These are phyloP conservation scores for Zaprionus nigranus DNA, from an alignment of 1,140 invertebrate genomes.

Conservation along the genomic window DNA sequence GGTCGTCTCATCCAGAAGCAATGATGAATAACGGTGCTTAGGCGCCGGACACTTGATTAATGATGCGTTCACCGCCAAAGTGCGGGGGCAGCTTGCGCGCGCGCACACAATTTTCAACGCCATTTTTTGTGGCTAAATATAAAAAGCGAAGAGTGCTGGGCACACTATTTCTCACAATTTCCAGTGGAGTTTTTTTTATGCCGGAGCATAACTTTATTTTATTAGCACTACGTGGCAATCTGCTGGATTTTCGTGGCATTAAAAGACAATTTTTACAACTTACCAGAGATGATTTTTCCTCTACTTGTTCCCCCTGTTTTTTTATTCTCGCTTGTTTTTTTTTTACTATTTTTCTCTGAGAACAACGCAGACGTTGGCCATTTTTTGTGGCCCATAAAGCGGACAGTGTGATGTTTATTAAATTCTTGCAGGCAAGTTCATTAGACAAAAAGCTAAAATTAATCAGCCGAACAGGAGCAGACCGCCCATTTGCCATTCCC, in stretches of 20 bases:
- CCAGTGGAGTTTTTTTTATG: conserved; percentile 68
- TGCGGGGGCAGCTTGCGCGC: conserved; percentile 52
- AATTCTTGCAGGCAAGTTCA: conserved; percentile 75
- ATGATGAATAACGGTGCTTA: conserved; percentile 84
- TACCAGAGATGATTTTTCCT: conserved; percentile 73
- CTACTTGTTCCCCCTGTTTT: conserved; percentile 44
- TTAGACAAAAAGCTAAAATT: conserved; percentile 80
- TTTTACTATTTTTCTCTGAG: conserved; percentile 57
- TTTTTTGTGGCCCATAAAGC: conserved; percentile 72
- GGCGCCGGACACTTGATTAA: conserved; percentile 84
- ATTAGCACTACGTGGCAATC: conserved; percentile 83
- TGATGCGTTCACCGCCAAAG: conserved; percentile 79
- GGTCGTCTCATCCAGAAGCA: conserved; percentile 64
- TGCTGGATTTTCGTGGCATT: conserved; percentile 82
- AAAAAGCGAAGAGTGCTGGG: conserved; percentile 21
- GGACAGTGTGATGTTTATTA: conserved; percentile 68
- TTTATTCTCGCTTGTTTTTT: conserved; percentile 24
- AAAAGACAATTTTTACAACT: conserved; percentile 84
- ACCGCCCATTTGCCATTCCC: not conserved
- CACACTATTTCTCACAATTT: conserved; percentile 72
- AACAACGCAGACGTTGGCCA: conserved; percentile 46
- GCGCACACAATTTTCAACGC: conserved; percentile 64
- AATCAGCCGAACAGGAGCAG: conserved; percentile 48
- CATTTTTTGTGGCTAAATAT: conserved; percentile 58
- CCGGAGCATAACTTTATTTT: conserved; percentile 79